These are phyloP conservation scores for Yasuhikotakia modesta DNA, from an alignment of 2,797 vertebrate genomes.

Conservation along the genomic window DNA sequence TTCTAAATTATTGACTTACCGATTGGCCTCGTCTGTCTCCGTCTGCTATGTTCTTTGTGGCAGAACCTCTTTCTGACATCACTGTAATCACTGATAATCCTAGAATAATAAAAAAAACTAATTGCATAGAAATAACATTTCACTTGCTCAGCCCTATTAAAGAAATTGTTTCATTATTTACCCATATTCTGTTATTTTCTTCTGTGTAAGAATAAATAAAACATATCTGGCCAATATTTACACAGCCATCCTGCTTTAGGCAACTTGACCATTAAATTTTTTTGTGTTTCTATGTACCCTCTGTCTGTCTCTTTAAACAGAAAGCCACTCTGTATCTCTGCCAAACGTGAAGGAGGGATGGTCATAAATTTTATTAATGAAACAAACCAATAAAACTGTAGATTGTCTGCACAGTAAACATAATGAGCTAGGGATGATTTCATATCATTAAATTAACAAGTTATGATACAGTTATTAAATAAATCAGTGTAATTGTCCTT, in stretches of 20 bases:
- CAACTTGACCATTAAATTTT: too few relatives aligned
- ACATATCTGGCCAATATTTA: too few relatives aligned
- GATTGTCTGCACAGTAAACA: not conserved
- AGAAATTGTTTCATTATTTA: not conserved
- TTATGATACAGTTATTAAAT: constrained; percentile 9
- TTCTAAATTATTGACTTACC: constrained; percentile 70
- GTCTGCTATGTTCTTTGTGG: constrained; percentile 85
- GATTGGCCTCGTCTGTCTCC: constrained; percentile 81
- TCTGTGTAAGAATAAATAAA: too few relatives aligned
- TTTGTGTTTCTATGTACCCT: too few relatives aligned
- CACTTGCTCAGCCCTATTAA: not conserved
- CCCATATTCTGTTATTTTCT: too few relatives aligned
- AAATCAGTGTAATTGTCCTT: not conserved
- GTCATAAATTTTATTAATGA: constrained; percentile 5
- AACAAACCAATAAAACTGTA: not conserved
- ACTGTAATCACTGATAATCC: constrained; percentile 78
- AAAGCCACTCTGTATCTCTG: not conserved
- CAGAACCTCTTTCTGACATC: constrained; percentile 88
- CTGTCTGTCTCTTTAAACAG: not conserved
- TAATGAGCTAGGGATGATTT: constrained; percentile 3
- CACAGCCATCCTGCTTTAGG: too few relatives aligned
- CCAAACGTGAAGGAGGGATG: not conserved
- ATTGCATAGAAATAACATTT: not conserved
- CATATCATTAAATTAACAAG: constrained; percentile 12
- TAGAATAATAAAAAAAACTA: constrained; percentile 62